These are phyloP conservation scores for Tragelaphus oryx DNA, from an alignment of 2,797 vertebrate genomes.

Conservation along the genomic window DNA sequence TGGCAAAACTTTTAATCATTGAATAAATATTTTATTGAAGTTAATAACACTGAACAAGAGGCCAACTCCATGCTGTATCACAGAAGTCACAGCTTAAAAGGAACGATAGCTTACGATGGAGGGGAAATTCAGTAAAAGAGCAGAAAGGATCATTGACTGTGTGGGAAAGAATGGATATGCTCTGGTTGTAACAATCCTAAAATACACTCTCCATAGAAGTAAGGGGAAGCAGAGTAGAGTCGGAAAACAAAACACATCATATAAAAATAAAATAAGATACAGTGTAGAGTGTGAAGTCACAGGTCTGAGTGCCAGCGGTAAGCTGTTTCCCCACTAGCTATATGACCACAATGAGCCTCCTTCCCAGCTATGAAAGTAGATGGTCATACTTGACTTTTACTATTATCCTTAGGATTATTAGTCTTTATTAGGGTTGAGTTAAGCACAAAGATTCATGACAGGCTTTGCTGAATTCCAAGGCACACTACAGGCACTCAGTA, in stretches of 20 bases:
- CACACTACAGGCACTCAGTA: neutral
- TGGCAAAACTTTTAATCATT: constrained; percentile 14
- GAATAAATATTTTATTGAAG: constrained; percentile 31
- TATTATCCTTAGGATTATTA: neutral
- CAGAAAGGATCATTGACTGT: neutral
- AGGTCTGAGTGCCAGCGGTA: neutral
- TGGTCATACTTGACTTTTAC: neutral
- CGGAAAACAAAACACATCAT: neutral
- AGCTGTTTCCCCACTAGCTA: neutral
- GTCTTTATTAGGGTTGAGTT: neutral
- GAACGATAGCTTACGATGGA: neutral
- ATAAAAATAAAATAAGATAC: neutral
- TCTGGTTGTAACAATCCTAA: neutral
- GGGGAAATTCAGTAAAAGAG: neutral
- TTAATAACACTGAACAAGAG: neutral
- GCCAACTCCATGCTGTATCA: neutral
- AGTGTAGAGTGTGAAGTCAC: neutral
- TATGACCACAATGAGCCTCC: neutral
- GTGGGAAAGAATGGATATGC: neutral
- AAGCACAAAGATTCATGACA: neutral
- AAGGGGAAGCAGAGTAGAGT: neutral
- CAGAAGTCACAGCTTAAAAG: neutral
- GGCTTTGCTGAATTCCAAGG: neutral
- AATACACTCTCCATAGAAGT: neutral
- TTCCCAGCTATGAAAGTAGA: neutral